Base-by-base conservation (phyloP, 2,797 vertebrate genomes). In the Antennarius maculatus region DNA sequence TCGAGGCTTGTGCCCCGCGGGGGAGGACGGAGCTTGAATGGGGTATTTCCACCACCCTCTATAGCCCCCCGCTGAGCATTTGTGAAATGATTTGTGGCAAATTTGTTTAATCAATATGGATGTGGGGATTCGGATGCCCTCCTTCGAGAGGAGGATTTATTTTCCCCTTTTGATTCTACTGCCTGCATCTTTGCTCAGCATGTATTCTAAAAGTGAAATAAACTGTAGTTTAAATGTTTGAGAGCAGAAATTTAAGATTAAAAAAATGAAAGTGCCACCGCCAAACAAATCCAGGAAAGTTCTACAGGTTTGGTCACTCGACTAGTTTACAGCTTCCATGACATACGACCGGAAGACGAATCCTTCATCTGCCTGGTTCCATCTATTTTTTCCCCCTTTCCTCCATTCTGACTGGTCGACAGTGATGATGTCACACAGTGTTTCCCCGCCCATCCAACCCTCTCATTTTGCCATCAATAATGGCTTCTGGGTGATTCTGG, bases 1-100 rank as follows among this genome's bases (percentile, higher is more conserved):
- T 94, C 93, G 89, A 92, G 93, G 91, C 94, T 92, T 78, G 73
- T 43, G 76, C 92, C 88, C 92, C 15, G 81, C 83, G 77, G 91
- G 92, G 91, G 95, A 93, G 93, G 92, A 88, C 90, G 50, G 75
- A 59, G 87, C 73, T 75, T 98, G 95, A 98, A 97, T 96, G 90
- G 95, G 91, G 90, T 89, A 78, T 93, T 94, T 95, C 95, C 93
- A 74, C 91, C 88, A 84, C 85, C 87, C 90, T 96, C 95, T 93
- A 94, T 91, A 94, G 91, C 92, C 96, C 93, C 92, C 95, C 89
- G 86, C 95, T 92, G 95, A 92, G 95, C 95, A 96, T 97, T 98
- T 98, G 95, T 97, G 94, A 93, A 91, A 97, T 97, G 96, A 98
- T 98, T 99, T 99, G 97, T 96, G 96, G 95, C 95, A 97, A 98